Conservation (phyloP, 2,888 invertebrate genomes). For the Leptarthrus brevirostris region DNA sequence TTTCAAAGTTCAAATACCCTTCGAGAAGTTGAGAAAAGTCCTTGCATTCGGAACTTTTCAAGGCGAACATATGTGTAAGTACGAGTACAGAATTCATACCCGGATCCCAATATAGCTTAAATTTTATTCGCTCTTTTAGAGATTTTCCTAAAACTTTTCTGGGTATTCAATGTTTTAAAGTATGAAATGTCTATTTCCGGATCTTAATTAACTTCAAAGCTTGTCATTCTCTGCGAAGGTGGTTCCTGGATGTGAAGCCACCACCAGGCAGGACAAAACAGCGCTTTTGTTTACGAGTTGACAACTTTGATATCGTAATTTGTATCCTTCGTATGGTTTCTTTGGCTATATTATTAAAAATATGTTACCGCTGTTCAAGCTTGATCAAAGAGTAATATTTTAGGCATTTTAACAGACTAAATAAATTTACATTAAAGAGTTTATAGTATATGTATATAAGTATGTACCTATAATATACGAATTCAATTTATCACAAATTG, state of each 20-base stretch:
- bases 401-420: conserved; percentile 10
- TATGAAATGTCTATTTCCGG: conserved; percentile 11
- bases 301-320: conserved; percentile 23
- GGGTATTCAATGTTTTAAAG: not conserved
- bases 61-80: not conserved
- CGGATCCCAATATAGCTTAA: too few species aligned
- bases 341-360: conserved; percentile 6
- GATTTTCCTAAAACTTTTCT: not conserved
- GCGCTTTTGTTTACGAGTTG: conserved; percentile 1
- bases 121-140: not conserved
- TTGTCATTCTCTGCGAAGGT: not conserved
- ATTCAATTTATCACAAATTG: conserved; percentile 14
- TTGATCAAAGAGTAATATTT: conserved; percentile 25
- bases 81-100: too few species aligned
- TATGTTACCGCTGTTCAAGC: conserved; percentile 8
- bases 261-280: not conserved
- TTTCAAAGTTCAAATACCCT: conserved; percentile 34
- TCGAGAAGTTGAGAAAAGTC: conserved; percentile 4
- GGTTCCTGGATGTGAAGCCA: not conserved
- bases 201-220: conserved; percentile 8
- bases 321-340: conserved; percentile 10
- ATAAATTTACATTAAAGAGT: conserved; percentile 2
- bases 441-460: too few species aligned
- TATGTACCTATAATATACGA: too few species aligned
- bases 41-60: not conserved